Base-by-base conservation (phyloP, 2,797 vertebrate species). In the Rhinogobio ventralis region DNA sequence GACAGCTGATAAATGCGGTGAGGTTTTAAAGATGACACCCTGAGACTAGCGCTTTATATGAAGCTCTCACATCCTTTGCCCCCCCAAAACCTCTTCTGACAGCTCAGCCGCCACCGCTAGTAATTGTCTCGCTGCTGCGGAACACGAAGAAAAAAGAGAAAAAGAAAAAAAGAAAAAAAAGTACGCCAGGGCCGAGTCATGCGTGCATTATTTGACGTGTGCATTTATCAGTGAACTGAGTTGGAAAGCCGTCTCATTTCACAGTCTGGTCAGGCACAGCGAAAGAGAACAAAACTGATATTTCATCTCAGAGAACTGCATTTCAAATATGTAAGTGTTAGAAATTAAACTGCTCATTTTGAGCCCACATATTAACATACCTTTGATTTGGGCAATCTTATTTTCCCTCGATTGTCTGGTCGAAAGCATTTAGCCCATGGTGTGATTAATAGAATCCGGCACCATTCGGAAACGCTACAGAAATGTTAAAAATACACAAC, bases 361-460 rank as follows among this genome's bases (percentile, higher is more conserved):
- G 76, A 85, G 73, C 71, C 78, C 33, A 3, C 15, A 36, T 39
- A 86, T 88, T 90, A 81, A 49, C 78, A 82, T 85, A 78, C 53
- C 86, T 85, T 89, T 87, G 82, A 89, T 85, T 76, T 67, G 36
- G 36, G 53, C 2, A 42, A 23, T 84, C 69, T 89, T 90, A 90
- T 82, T 86, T 74, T 75, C 25, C 28, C 23, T 53, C 64, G 39
- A 28, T 75, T 83, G 89, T 87, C 79, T 89, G 85, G 89, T 89
- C 91, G 87, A 92, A 87, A 91, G 88, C 89, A 88, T 92, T 93
- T 90, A 83, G 85, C 89, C 91, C 89, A 85, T 89, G 90, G 92
- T 90, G 92, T 92, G 92, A 93, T 94, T 94, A 94, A 95, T 93
- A 91, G 88, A 88, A 94, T 90, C 87, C 79, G 92, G 92, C 92